Base-by-base conservation (phyloP, 2,888 invertebrate species). In the Nomada hirtipes region DNA sequence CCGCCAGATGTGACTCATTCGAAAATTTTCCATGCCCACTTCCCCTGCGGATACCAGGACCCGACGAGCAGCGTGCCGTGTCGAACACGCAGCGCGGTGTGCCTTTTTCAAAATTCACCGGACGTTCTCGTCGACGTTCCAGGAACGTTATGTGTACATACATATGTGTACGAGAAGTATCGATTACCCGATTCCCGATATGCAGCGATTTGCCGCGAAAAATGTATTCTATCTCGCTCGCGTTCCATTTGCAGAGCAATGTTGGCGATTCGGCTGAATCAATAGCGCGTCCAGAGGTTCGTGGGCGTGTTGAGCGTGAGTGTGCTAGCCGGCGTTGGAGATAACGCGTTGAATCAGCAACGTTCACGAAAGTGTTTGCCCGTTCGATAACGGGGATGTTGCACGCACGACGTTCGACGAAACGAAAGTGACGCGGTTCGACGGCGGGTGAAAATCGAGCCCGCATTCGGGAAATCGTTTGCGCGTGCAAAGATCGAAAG, bases 1-100 rank as follows among this genome's bases (percentile, higher is more conserved):
- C 15, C 26, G 59, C 7, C 4, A 57, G 13, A 15, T 2, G 15
- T 36, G 69, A 75, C 42, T 60, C 53, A 44, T 2, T 13, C 4
- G 9, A 50, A 72, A 72, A 76, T 76, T 65, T 76, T 76, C 59
- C 63, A 64, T 11, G 26, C 11, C 2, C n/a, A 3, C 9, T 13
- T 36, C 50, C 65, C 26, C n/a, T 4, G 13, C 20, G 11, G 26
- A n/a, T 15, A 20, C 23, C 10, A 15, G 20, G 23, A 10, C 18
- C 23, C 7, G 63, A 47, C 26, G 26, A 23, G 20, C 23, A 26
- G 13, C n/a, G 55, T 20, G 11, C 23, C 55, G 10, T 10, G 11
- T 44, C 44, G 4, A 1, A 4, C 3, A 11, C 0, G 44, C 44
- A 44, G 2, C 36, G 36, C 4, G 36, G 36, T 7, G 1, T 36